A percentile compares a stretch with the other conserved stretches of the same genome.
Conservation (phyloP, 2,113 vertebrate species). For the Phoxinus phoxinus region DNA sequence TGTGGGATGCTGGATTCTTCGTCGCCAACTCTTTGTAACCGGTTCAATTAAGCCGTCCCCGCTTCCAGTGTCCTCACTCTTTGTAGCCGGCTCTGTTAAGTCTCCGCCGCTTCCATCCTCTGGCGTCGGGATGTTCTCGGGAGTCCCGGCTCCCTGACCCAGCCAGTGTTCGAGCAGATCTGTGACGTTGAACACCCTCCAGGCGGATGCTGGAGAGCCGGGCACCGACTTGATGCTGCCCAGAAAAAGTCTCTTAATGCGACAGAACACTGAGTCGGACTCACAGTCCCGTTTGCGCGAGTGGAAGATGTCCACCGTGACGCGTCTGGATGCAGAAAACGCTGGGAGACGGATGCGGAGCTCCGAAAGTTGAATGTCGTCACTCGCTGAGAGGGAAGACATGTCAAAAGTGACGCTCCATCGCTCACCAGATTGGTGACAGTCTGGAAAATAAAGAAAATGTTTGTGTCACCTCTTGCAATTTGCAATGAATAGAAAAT, state of each 20-base stretch:
- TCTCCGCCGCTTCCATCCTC: background rate
- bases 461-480: background rate
- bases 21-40: conserved; percentile 21
- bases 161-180: conserved; percentile 79
- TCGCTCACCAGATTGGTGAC: conserved; percentile 72
- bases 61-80: conserved; percentile 14
- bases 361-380: conserved; percentile 80
- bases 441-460: conserved; percentile 70
- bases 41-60: background rate
- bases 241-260: conserved; percentile 72
- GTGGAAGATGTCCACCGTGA: conserved; percentile 83
- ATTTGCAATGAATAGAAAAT: background rate
- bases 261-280: conserved; percentile 45
- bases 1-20: conserved; percentile 59
- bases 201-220: conserved; percentile 66
- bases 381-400: conserved; percentile 79
- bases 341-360: conserved; percentile 75
- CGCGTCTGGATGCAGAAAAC: conserved; percentile 54
- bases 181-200: conserved; percentile 85
- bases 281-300: conserved; percentile 64
- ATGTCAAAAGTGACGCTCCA: conserved; percentile 86
- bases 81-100: background rate
- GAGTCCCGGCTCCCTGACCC: conserved; percentile 57
- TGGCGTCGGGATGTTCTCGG: conserved; percentile 39
- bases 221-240: conserved; percentile 71